Base-by-base conservation (phyloP, 2,113 vertebrate genomes). In the Ictidomys tridecemlineatus region DNA sequence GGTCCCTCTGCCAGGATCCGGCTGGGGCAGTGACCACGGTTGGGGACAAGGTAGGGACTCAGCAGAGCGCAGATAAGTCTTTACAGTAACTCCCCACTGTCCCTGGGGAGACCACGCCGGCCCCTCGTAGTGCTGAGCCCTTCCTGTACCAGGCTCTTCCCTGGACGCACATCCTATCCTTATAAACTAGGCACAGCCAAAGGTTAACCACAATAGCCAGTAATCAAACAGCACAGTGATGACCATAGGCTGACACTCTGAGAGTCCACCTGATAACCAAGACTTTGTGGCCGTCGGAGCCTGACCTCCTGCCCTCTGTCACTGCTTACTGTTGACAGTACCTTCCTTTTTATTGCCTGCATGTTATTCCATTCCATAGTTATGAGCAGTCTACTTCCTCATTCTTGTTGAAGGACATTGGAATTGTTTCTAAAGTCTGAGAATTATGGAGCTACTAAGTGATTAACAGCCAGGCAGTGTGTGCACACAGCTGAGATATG, bases 81-180 rank as follows among this genome's bases (percentile, higher is more conserved):
- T 1, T n/a, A 24, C 1, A 8, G n/a, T 34, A 17, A 12, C 20
- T 6, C 8, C 20, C 30, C 1, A 5, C 76, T 32, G 13, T 26
- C 22, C 53, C 0, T 4, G 20, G 45, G 45, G 34, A 85, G 32
- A 67, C 72, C 26, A 22, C 77, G 14, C 8, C 7, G 32, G 14
- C 80, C 17, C 12, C 1, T 26, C 26, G 4, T 8, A 5, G 42
- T 37, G 7, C 28, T 18, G 51, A 67, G 24, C 22, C n/a, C 58
- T 67, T 10, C 26, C 56, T 7, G 14, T 9, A 76, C 28, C 3
- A 8, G 22, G 24, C 28, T n/a, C n/a, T 67, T 2, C 4, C 53
- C 5, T 37, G 56, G 14, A 17, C 48, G 48, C 2, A 51, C 4
- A 24, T 3, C 1, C 28, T 34, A 3, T 34, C 7, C 67, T 65